A percentile compares a stretch with the other conserved stretches of the same genome.
Conservation (phyloP, 2,113 vertebrate species). For the Setophaga coronata region DNA sequence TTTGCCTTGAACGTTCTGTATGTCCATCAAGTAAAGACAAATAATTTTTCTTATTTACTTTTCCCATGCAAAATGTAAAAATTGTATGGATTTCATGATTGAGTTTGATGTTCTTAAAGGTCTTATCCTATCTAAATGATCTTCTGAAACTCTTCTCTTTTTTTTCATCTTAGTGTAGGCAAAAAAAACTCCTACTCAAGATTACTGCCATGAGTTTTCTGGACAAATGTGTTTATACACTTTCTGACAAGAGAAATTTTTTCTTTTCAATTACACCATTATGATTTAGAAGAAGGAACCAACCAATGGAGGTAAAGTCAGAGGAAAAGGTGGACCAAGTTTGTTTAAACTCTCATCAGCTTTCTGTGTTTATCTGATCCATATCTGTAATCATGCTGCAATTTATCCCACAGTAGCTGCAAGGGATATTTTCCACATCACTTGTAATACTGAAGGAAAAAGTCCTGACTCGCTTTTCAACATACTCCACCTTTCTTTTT, state of each 20-base stretch:
- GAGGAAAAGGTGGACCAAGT: neutral
- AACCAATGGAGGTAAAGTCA: neutral
- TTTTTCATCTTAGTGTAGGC: neutral
- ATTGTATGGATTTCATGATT: neutral
- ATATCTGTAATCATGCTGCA: neutral
- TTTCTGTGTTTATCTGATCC: constrained; percentile 5
- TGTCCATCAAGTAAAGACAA: neutral
- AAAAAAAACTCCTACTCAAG: neutral
- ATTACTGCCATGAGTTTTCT: neutral
- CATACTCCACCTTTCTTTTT: neutral
- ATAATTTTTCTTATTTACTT: neutral
- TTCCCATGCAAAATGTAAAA: neutral
- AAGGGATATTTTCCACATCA: constrained; percentile 10
- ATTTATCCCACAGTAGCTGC: neutral
- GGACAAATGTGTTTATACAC: neutral
- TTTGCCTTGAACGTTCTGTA: neutral
- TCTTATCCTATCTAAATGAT: neutral
- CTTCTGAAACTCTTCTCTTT: neutral
- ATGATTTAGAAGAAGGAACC: neutral
- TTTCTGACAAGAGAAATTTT: neutral
- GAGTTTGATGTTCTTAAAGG: neutral
- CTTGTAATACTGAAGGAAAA: neutral
- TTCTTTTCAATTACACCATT: neutral
- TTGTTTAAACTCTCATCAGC: neutral
- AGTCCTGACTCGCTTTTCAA: neutral